phyloP scores from a whole-genome alignment of 23 tunicate species.

The Styela clava region DNA sequence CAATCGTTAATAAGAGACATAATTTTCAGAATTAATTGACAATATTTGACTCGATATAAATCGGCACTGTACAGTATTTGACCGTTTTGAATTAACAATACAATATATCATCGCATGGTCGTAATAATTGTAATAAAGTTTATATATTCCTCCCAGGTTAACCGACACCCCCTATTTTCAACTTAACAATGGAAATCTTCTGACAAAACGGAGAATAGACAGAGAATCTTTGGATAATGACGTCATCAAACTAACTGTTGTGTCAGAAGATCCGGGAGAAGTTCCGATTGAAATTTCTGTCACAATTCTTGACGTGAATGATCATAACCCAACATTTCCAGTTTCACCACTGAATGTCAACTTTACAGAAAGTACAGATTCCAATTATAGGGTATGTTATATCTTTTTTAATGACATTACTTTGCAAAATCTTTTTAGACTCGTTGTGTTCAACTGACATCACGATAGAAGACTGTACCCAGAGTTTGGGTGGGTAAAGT shows the following conservation, averaged over 20 bases:
- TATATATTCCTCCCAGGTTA: slow-evolving; percentile 4
- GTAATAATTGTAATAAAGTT: too few relatives aligned
- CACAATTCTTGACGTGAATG: slow-evolving; percentile 59
- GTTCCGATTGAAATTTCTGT: slow-evolving; percentile 52
- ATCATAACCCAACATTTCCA: slow-evolving; percentile 62
- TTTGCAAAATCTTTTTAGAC: too few relatives aligned
- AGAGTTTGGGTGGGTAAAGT: too few relatives aligned
- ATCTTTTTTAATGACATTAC: too few relatives aligned
- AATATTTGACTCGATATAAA: too few relatives aligned
- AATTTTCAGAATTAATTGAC: too few relatives aligned
- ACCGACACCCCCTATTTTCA: slow-evolving; percentile 13
- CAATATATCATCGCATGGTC: too few relatives aligned
- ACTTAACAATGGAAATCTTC: background rate
- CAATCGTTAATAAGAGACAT: too few relatives aligned
- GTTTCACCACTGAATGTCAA: slow-evolving; percentile 18
- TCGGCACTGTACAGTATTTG: too few relatives aligned
- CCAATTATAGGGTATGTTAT: slow-evolving; percentile 53
- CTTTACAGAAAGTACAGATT: slow-evolving; percentile 46
- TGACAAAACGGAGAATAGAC: slow-evolving; percentile 38
- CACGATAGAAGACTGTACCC: too few relatives aligned
- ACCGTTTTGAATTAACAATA: too few relatives aligned
- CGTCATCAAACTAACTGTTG: slow-evolving; percentile 45
- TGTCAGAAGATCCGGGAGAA: slow-evolving; percentile 11
- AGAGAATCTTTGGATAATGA: slow-evolving; percentile 51
- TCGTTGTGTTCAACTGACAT: too few relatives aligned